Evolutionary conservation across 2,113 vertebrate genomes (phyloP).

Genomic region (Phaetusa simplex): DNA sequence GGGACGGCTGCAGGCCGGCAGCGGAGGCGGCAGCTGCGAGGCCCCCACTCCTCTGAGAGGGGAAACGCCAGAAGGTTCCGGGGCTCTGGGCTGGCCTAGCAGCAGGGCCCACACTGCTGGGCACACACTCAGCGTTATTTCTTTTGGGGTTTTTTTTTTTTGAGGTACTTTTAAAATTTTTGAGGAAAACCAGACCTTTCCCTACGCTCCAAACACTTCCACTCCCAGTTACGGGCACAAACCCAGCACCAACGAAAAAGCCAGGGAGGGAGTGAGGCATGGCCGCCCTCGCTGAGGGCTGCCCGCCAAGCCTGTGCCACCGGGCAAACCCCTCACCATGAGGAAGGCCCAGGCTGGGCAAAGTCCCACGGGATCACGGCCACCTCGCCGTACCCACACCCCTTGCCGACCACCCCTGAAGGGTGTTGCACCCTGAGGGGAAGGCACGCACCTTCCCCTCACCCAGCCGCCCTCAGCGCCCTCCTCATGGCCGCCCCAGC

Average conservation of each 20-base stretch:
- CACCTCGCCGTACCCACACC: neutral
- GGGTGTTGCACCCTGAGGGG: neutral
- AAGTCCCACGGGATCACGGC: rapidly evolving
- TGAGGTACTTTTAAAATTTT: neutral
- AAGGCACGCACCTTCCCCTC: neutral
- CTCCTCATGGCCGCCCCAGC: neutral
- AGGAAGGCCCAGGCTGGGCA: rapidly evolving
- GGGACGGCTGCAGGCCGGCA: rapidly evolving
- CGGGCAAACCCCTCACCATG: rapidly evolving
- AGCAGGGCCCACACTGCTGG: neutral
- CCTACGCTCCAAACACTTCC: neutral
- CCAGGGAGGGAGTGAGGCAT: rapidly evolving
- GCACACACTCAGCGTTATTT: neutral
- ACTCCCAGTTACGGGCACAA: neutral
- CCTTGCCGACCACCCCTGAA: slow-evolving; percentile 1
- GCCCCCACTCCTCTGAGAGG: no score
- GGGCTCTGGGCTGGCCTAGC: neutral
- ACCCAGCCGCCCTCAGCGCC: neutral
- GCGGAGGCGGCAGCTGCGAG: rapidly evolving
- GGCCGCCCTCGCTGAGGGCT: neutral
- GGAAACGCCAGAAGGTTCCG: rapidly evolving
- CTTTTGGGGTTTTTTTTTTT: rapidly evolving
- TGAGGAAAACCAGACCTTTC: neutral
- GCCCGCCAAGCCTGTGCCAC: neutral
- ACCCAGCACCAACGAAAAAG: rapidly evolving